phyloP scores from a whole-genome alignment of 2,113 vertebrate genomes.

The Corythaeola cristata region DNA sequence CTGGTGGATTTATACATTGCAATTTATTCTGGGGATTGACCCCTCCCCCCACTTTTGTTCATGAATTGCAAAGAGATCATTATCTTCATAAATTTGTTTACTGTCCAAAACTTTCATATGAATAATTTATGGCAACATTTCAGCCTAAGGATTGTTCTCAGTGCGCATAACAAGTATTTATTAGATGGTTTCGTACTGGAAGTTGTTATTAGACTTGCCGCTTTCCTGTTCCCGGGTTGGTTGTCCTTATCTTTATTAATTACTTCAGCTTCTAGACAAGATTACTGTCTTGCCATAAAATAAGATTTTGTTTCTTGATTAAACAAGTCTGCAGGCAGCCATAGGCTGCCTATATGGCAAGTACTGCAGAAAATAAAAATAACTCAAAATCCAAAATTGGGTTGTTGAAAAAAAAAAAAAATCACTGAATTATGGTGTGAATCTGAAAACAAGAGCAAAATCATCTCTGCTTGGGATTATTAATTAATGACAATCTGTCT shows the following conservation, averaged over 20 bases:
- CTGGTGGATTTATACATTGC: slow-evolving; percentile 13
- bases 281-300: neutral
- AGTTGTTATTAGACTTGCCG: slow-evolving; percentile 29
- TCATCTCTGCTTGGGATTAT: neutral
- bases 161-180: slow-evolving; percentile 53
- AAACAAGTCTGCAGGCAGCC: neutral
- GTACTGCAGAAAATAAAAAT: neutral
- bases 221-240: slow-evolving; percentile 12
- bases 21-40: slow-evolving; percentile 55
- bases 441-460: neutral
- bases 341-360: neutral
- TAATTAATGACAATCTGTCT: neutral
- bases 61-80: slow-evolving; percentile 63
- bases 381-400: neutral
- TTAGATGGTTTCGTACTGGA: slow-evolving; percentile 34
- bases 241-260: slow-evolving; percentile 55
- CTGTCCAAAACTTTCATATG: slow-evolving; percentile 50
- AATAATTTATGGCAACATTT: slow-evolving; percentile 60
- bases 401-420: neutral
- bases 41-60: slow-evolving; percentile 30
- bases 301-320: slow-evolving; percentile 1
- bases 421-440: neutral
- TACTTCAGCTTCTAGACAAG: slow-evolving; percentile 8
- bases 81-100: slow-evolving; percentile 64
- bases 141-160: slow-evolving; percentile 52